Evolutionary conservation across 92 coral and sea anemone species (phyloP), one percentile per base, ranked within the genome.

Genomic region (Parazoanthus swiftii): DNA sequence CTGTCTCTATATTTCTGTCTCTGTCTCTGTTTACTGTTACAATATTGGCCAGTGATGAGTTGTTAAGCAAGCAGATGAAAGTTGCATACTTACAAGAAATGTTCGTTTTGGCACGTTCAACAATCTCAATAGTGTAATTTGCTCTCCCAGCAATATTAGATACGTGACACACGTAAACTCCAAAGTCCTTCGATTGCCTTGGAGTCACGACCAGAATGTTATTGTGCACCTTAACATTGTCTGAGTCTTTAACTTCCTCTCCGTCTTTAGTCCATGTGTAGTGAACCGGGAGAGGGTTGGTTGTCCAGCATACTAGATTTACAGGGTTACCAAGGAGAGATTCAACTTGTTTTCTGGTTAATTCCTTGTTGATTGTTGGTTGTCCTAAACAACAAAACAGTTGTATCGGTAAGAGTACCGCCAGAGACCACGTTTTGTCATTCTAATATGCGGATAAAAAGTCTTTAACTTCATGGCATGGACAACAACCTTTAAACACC

Each of bases 131-230:
- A 46, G 38, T 48, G 56, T 46, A 46, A 29, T 48, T 78, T 21
- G 81, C 48, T 23, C 48, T 29, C 37, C 81, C 81, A 78, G 58
- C 81, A 48, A 78, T 78, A 38, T 78, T 78, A 13, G 63, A 44
- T 38, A 78, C 81, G 38, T 78, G 81, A 44, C 81, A 78, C 48
- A 78, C 81, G 26, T 78, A 78, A 46, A 78, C 36, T 25, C 81
- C 81, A 48, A 39, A 78, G 51, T 78, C 81, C 29, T 51, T n/a
- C 15, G 25, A 5, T 23, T 44, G 35, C 36, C 51, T 78, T n/a
- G 81, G 81, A 46, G 58, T 51, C 33, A 78, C 63, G 66, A 78
- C 58, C 29, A 77, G 56, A 44, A 77, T 44, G 65, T 77, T 77
- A 20, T 44, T 50, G 33, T 77, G 81, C 2, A 77, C 63, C 13